These are phyloP conservation scores for Adelphocoris suturalis DNA, from an alignment of 2,888 invertebrate genomes.

Conservation along the genomic window DNA sequence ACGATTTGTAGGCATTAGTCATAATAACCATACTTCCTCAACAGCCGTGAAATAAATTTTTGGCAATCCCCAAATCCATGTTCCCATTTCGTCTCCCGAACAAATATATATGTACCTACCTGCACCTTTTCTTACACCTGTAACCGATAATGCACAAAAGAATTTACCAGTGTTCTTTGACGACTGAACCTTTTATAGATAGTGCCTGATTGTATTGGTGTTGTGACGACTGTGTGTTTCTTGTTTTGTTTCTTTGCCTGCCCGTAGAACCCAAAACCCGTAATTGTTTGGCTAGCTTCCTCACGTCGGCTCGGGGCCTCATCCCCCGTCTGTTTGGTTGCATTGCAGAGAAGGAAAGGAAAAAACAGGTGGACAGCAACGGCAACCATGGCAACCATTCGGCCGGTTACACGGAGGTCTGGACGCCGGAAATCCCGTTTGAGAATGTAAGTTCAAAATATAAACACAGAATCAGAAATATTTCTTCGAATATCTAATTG, in stretches of 20 bases:
- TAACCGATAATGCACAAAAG: no score
- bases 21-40: no score
- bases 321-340: conserved; percentile 70
- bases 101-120: no score
- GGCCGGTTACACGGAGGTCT: conserved; percentile 85
- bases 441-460: conserved; percentile 85
- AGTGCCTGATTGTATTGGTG: neutral
- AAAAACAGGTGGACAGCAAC: conserved; percentile 76
- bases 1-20: no score
- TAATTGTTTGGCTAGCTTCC: conserved; percentile 71
- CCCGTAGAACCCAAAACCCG: conserved; percentile 69
- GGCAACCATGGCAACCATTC: conserved; percentile 79
- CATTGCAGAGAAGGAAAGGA: conserved; percentile 74
- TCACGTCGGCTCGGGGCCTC: conserved; percentile 62
- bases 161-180: no score
- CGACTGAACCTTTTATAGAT: neutral
- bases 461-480: neutral
- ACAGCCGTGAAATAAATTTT: no score
- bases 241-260: conserved; percentile 41
- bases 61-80: no score
- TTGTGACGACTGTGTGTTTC: conserved; percentile 47
- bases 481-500: no score
- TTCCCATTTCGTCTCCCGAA: no score
- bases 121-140: no score
- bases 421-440: conserved; percentile 95